A percentile compares a stretch with the other conserved stretches of the same genome.
Conservation (phyloP, 2,797 vertebrate species). For the Chromis chromis region DNA sequence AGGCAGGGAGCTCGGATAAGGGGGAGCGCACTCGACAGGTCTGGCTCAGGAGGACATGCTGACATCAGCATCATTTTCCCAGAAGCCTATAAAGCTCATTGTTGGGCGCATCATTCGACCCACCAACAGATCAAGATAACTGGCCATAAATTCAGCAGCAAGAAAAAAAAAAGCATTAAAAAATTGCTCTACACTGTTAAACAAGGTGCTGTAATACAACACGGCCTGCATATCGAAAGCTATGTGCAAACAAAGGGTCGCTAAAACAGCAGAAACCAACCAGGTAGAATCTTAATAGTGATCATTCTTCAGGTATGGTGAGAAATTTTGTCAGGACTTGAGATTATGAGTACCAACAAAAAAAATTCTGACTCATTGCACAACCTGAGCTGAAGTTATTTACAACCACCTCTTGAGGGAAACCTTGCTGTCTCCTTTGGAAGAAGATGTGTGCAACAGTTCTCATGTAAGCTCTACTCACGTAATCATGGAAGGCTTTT, state of each 20-base stretch:
- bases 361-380: conserved; percentile 5
- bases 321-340: conserved; percentile 22
- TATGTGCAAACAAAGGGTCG: background rate
- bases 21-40: conserved; percentile 62
- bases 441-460: conserved; percentile 45
- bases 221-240: background rate
- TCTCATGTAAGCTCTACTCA: conserved; percentile 82
- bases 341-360: conserved; percentile 14
- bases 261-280: background rate
- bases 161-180: background rate
- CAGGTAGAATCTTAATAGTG: background rate
- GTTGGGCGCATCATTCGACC: conserved; percentile 59
- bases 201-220: background rate
- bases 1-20: conserved; percentile 40
- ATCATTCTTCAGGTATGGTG: background rate
- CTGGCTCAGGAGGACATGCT: conserved; percentile 73
- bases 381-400: conserved; percentile 26
- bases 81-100: conserved; percentile 72
- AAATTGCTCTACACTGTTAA: conserved; percentile 23
- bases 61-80: conserved; percentile 80
- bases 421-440: conserved; percentile 27
- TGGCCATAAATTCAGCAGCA: conserved; percentile 38
- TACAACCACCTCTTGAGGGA: conserved; percentile 6
- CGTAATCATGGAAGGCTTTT: conserved; percentile 99
- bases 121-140: conserved; percentile 50